phyloP scores from a whole-genome alignment of 2,888 invertebrate genomes.

The Zygaena filipendulae region DNA sequence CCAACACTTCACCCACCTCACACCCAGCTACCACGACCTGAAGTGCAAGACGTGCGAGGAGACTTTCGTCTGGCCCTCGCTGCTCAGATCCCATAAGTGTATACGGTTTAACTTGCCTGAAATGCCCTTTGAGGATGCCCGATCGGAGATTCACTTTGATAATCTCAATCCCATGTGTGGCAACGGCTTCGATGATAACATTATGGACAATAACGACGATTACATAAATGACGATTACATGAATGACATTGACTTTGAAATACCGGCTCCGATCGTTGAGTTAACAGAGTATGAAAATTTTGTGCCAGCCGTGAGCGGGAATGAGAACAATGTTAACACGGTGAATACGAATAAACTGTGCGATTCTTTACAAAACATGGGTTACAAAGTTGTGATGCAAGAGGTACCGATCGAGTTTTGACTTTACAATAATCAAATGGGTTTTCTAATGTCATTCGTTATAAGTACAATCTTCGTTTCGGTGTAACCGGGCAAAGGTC shows the following conservation, averaged over 20 bases:
- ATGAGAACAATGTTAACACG: neutral
- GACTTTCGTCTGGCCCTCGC: constrained; percentile 41
- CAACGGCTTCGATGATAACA: constrained; percentile 30
- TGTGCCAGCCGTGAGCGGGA: neutral
- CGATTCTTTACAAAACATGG: constrained; percentile 23
- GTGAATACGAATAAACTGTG: neutral
- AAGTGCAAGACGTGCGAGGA: constrained; percentile 44
- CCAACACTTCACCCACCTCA: constrained; percentile 25
- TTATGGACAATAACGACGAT: constrained; percentile 29
- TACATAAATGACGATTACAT: constrained; percentile 25
- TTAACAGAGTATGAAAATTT: constrained; percentile 29
- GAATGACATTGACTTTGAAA: constrained; percentile 40
- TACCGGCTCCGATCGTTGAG: constrained; percentile 44
- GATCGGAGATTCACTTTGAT: constrained; percentile 42
- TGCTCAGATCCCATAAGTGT: constrained; percentile 37
- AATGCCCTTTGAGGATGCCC: constrained; percentile 38
- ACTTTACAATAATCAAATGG: too few relatives aligned
- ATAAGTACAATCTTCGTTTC: too few relatives aligned
- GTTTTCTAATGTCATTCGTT: too few relatives aligned
- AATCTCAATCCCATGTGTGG: constrained; percentile 24
- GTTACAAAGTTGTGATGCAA: constrained; percentile 40
- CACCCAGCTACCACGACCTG: constrained; percentile 22
- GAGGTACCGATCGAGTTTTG: constrained; percentile 56
- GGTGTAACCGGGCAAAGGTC: too few relatives aligned
- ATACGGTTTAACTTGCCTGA: constrained; percentile 33